phyloP scores from a whole-genome alignment of 2,797 vertebrate species.

The Silurus aristotelis region DNA sequence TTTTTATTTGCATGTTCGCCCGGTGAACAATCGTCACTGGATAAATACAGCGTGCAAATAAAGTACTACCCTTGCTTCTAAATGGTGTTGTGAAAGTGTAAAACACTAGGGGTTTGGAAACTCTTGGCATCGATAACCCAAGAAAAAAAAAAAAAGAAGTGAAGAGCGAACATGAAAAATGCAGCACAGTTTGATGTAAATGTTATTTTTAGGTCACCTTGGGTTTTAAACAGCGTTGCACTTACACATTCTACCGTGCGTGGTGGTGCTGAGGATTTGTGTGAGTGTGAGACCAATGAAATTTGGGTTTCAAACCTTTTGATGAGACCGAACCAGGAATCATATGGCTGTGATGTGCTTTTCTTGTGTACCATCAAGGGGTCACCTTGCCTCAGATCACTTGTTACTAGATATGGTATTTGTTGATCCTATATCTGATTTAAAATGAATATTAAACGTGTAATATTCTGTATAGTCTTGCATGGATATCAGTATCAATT shows the following conservation, averaged over 20 bases:
- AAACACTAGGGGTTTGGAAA: too few species aligned
- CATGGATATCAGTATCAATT: neutral
- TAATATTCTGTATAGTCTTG: neutral
- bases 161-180: neutral
- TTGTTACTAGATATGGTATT: too few species aligned
- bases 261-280: neutral
- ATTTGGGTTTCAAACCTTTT: neutral
- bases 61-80: too few species aligned
- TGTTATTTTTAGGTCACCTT: neutral
- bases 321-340: neutral
- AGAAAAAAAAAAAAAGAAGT: too few species aligned
- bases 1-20: too few species aligned
- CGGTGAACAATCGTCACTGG: too few species aligned
- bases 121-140: too few species aligned
- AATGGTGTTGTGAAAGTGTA: too few species aligned
- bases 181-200: neutral
- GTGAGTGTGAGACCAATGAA: neutral
- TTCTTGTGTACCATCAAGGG: neutral
- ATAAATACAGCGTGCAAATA: too few species aligned
- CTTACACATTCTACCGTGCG: neutral
- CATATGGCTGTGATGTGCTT: neutral
- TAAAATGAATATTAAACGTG: neutral
- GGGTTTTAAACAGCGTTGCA: too few species aligned
- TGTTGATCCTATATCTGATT: neutral
- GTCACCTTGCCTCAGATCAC: neutral